Percentiles rank a stretch among this genome's conserved stretches.
Evolutionary conservation across 1,140 invertebrate genomes (phyloP).

Genomic region (Brachionus manjavacas): DNA sequence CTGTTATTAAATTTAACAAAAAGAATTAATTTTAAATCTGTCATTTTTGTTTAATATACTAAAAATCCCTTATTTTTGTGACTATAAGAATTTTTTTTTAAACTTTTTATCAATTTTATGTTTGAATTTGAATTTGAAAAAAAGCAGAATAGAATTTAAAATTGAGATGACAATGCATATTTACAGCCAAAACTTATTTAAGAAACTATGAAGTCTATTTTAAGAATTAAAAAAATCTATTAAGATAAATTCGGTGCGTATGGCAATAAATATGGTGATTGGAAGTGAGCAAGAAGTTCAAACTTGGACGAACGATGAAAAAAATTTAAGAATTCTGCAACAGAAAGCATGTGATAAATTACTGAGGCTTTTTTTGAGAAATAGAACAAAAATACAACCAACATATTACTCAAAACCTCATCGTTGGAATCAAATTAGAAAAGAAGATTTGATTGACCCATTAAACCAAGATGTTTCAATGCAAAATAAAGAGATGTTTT

Average conservation of each 20-base stretch:
- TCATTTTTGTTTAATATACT: too few species aligned
- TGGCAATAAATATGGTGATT: constrained; percentile 51
- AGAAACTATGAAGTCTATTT: too few species aligned
- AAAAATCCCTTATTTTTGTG: too few species aligned
- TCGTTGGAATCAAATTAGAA: constrained; percentile 46
- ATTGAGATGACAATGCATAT: too few species aligned
- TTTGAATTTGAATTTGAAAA: too few species aligned
- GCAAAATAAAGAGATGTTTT: constrained; percentile 8
- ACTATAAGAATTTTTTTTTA: too few species aligned
- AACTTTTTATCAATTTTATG: too few species aligned
- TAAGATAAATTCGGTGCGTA: constrained; percentile 50
- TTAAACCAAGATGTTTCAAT: background rate
- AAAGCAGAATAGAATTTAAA: too few species aligned
- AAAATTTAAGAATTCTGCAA: constrained; percentile 47
- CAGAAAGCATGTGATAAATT: constrained; percentile 48
- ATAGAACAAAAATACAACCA: constrained; percentile 44
- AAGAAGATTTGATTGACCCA: background rate
- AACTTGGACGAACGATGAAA: constrained; percentile 48
- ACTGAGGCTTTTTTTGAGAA: constrained; percentile 45
- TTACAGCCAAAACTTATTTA: too few species aligned
- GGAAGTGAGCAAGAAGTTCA: constrained; percentile 47
- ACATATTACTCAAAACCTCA: constrained; percentile 43
- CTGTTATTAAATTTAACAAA: too few species aligned
- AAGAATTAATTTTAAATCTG: too few species aligned
- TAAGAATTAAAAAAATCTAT: background rate